Evolutionary conservation across 1,140 invertebrate species (phyloP).

Genomic region (Formica selysi): DNA sequence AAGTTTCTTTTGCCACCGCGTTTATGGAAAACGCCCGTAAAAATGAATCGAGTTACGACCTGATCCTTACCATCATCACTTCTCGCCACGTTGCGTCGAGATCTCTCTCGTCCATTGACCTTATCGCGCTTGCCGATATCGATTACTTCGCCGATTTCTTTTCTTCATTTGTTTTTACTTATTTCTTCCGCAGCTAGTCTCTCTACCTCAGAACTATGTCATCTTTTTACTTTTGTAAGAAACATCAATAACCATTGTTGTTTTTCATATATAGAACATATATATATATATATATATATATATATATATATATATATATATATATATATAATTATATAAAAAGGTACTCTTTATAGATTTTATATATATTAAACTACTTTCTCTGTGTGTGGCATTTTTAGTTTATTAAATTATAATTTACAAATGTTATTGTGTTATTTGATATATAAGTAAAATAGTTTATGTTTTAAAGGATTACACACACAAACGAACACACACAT

Average conservation of each 20-base stretch:
- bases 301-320: no score
- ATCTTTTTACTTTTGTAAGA: background rate
- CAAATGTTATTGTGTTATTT: no score
- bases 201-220: background rate
- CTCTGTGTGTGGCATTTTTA: no score
- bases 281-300: no score
- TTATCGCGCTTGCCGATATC: background rate
- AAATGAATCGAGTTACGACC: constrained; percentile 52
- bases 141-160: background rate
- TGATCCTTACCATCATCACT: constrained; percentile 4
- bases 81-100: background rate
- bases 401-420: no score
- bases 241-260: background rate
- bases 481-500: no score
- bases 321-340: no score
- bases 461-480: no score
- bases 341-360: no score
- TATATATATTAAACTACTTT: no score
- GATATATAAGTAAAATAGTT: background rate
- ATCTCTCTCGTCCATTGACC: constrained; percentile 13
- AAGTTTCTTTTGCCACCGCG: background rate
- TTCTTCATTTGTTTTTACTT: no score
- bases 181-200: background rate
- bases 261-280: background rate
- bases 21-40: constrained; percentile 50